Conservation (phyloP, 2,888 invertebrate genomes). For the Cephalotes varians region DNA sequence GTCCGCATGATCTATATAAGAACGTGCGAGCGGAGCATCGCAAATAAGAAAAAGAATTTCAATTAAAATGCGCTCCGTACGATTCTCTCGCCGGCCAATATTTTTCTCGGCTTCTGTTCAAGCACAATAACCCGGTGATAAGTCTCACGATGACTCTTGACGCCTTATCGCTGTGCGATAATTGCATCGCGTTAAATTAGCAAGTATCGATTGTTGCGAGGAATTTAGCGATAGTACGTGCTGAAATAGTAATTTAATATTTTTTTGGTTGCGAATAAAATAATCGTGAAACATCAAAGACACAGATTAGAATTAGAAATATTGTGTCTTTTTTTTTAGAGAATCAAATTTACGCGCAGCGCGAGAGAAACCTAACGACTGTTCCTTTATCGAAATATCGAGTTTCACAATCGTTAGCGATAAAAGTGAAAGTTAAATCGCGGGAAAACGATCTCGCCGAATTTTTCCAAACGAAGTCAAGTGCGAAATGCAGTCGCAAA, state of each 20-base stretch:
- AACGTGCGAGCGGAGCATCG: background rate
- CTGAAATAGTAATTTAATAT: background rate
- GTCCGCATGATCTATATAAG: conserved; percentile 42
- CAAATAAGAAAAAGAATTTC: conserved; percentile 66
- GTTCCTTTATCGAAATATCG: background rate
- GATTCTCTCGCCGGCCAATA: conserved; percentile 44
- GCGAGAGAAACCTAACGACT: background rate
- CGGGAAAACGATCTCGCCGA: background rate
- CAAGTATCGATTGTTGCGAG: background rate
- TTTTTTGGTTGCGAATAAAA: background rate
- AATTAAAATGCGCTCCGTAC: conserved; percentile 64
- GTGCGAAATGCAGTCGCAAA: background rate
- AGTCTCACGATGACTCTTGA: background rate
- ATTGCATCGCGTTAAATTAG: background rate
- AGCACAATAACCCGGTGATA: conserved; percentile 6
- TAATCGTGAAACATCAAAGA: background rate
- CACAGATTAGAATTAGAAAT: background rate
- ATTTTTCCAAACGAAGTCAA: background rate
- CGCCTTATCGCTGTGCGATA: background rate
- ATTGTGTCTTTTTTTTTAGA: background rate
- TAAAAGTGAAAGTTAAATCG: conserved; percentile 8
- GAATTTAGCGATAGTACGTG: background rate
- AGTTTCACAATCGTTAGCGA: background rate
- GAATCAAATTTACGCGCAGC: background rate
- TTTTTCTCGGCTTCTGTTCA: background rate